Conservation (phyloP, 2,888 invertebrate species). For the Gnatocerus cornutus region DNA sequence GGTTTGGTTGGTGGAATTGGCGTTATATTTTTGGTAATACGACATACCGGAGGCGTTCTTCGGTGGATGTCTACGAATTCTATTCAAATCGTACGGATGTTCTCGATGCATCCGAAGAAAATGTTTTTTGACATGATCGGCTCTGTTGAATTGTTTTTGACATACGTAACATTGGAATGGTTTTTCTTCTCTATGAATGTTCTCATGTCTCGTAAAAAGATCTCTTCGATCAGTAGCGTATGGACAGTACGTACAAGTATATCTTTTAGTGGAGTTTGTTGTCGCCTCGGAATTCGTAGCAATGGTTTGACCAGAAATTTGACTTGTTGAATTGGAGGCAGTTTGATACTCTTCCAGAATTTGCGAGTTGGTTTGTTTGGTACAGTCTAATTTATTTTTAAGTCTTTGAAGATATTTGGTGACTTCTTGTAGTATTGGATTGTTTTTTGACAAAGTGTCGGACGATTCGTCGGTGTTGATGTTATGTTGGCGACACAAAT, state of each 20-base stretch:
- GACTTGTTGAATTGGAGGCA: constrained; percentile 44
- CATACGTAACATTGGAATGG: constrained; percentile 96
- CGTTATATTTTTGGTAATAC: constrained; percentile 71
- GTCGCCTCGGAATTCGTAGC: constrained; percentile 56
- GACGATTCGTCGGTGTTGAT: constrained; percentile 75
- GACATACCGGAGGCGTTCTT: constrained; percentile 75
- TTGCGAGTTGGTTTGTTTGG: constrained; percentile 64
- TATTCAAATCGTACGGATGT: constrained; percentile 88
- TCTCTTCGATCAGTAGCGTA: constrained; percentile 94
- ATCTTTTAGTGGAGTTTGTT: constrained; percentile 75
- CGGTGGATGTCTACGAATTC: constrained; percentile 80
- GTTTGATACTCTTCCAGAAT: constrained; percentile 64
- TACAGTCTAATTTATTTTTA: constrained; percentile 76
- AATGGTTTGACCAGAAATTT: constrained; percentile 40
- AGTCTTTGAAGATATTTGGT: constrained; percentile 81
- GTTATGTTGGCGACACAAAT: constrained; percentile 83
- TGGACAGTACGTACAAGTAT: constrained; percentile 90
- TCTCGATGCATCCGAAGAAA: constrained; percentile 94
- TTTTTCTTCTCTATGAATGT: constrained; percentile 94
- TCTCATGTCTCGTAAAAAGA: constrained; percentile 92
- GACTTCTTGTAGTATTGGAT: constrained; percentile 83
- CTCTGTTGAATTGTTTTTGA: constrained; percentile 93
- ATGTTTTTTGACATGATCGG: constrained; percentile 96
- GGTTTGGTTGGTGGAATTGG: constrained; percentile 60
- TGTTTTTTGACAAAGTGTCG: constrained; percentile 79